Percentiles rank a stretch among this genome's conserved stretches.
phyloP scores from a whole-genome alignment of 2,797 vertebrate species.

The Acipenser oxyrinchus region DNA sequence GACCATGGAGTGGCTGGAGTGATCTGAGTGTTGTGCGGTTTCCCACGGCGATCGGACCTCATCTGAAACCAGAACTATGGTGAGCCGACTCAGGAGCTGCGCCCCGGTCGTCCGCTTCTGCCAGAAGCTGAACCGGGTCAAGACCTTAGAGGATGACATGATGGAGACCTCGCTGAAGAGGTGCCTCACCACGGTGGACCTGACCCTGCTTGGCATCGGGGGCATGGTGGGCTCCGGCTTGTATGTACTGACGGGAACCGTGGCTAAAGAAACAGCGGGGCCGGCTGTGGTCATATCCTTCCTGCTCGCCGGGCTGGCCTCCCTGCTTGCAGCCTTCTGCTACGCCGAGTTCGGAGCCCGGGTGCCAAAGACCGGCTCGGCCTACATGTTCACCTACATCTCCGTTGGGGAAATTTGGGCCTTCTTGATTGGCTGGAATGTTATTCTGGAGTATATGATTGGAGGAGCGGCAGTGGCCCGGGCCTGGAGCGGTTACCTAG shows the following conservation, averaged over 20 bases:
- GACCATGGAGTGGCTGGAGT: background rate
- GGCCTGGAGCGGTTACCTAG: constrained; percentile 92
- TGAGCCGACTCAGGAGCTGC: constrained; percentile 56
- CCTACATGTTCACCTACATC: constrained; percentile 96
- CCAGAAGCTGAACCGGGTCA: constrained; percentile 82
- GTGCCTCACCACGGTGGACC: constrained; percentile 82
- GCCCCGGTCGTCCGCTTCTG: constrained; percentile 70
- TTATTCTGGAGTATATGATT: constrained; percentile 90
- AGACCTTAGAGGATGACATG: constrained; percentile 81
- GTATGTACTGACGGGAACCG: constrained; percentile 87
- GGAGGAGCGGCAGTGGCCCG: constrained; percentile 85
- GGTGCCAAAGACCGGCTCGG: constrained; percentile 88
- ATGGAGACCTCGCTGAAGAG: constrained; percentile 86
- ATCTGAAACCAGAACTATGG: constrained; percentile 58
- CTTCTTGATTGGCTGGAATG: constrained; percentile 95
- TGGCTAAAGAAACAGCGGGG: constrained; percentile 82
- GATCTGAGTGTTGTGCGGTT: constrained; percentile 5
- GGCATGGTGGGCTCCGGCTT: constrained; percentile 93
- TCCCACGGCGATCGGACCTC: constrained; percentile 1
- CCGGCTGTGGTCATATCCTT: constrained; percentile 84
- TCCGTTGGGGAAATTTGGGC: constrained; percentile 94
- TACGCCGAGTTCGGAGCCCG: constrained; percentile 92
- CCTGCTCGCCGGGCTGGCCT: constrained; percentile 77
- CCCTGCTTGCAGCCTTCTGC: constrained; percentile 86
- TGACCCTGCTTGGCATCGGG: constrained; percentile 83